Conservation (phyloP, 2,888 invertebrate species). For the Diaphora mendica region DNA sequence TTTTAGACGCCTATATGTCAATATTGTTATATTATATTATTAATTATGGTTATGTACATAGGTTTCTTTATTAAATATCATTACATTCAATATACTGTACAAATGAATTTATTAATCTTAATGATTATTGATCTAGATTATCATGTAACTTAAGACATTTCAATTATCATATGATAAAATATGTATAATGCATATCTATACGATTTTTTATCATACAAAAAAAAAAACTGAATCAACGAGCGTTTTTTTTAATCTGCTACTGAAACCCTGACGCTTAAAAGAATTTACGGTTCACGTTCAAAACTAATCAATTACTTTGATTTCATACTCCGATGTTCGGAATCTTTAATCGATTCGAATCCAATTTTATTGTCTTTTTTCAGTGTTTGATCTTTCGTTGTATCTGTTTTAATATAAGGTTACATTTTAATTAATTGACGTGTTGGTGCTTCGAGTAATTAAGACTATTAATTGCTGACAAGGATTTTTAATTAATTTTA, state of each 20-base stretch:
- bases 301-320: conserved; percentile 7
- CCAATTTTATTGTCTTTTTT: conserved; percentile 42
- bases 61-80: too few species aligned
- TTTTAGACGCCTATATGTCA: too few species aligned
- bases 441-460: conserved; percentile 28
- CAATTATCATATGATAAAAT: not conserved
- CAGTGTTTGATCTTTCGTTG: conserved; percentile 37
- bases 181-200: not conserved
- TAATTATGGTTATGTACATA: too few species aligned
- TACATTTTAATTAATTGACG: conserved; percentile 41
- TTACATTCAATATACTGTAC: too few species aligned
- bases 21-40: too few species aligned
- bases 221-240: too few species aligned
- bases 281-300: not conserved
- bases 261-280: not conserved
- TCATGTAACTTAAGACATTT: not conserved
- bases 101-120: too few species aligned
- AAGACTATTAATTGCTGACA: conserved; percentile 14
- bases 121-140: too few species aligned
- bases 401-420: conserved; percentile 48
- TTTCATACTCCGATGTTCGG: conserved; percentile 12
- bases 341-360: conserved; percentile 44
- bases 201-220: too few species aligned
- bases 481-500: conserved; percentile 24
- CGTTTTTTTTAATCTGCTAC: not conserved